These are phyloP conservation scores for Thalassoma bifasciatum DNA, from an alignment of 2,113 vertebrate genomes.

Conservation along the genomic window DNA sequence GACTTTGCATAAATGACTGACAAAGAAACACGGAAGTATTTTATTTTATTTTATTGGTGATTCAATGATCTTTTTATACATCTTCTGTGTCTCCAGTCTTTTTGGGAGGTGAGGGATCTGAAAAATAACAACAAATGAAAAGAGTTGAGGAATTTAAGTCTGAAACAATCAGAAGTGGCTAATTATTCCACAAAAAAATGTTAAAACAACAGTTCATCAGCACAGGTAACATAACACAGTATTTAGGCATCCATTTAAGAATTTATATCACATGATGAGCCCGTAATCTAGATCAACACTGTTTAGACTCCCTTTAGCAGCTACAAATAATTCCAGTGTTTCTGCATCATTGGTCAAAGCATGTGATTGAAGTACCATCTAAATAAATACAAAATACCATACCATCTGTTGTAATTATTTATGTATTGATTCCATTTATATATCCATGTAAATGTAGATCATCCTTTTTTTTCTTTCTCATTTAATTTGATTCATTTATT, in stretches of 20 bases:
- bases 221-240: neutral
- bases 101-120: neutral
- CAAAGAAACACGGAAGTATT: neutral
- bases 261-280: neutral
- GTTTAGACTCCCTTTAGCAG: too few relatives aligned
- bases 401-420: too few relatives aligned
- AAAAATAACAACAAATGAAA: neutral
- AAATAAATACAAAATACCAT: too few relatives aligned
- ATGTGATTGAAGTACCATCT: too few relatives aligned
- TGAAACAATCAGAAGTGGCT: neutral
- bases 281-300: too few relatives aligned
- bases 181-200: neutral
- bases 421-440: too few relatives aligned
- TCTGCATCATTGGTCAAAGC: too few relatives aligned
- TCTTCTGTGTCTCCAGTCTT: neutral
- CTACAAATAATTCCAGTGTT: too few relatives aligned
- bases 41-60: neutral
- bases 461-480: too few relatives aligned
- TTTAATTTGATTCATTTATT: too few relatives aligned
- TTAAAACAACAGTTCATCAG: neutral
- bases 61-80: neutral
- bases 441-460: too few relatives aligned
- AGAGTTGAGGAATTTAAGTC: neutral
- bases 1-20: neutral
- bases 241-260: too few relatives aligned